Base-by-base conservation (phyloP, 1,140 invertebrate species). In the Pogonomyrmex barbatus region DNA sequence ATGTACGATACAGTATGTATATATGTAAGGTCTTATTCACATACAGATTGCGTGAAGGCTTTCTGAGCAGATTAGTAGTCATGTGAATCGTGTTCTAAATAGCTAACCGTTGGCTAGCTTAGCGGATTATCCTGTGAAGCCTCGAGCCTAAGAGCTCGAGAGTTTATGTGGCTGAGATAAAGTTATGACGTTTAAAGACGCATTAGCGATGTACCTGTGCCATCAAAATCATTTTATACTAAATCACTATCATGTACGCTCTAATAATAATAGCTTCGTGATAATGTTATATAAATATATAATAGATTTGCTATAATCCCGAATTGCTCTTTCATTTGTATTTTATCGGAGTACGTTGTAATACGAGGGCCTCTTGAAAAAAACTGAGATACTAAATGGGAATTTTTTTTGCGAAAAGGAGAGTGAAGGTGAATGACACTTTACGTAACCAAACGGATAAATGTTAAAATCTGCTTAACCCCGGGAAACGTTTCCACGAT, bases 21-120 rank as follows among this genome's bases (percentile, higher is more conserved):
- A 60, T 45, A 36, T 50, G n/a, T 39, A 71, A 56, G 42, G 17
- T 30, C 42, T 60, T 83, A 75, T 75, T 12, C 17, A 33, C 56
- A 50, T n/a, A 50, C 68, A 45, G 63, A 79, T 85, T 78, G 62
- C 30, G 39, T 68, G 45, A 81, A 85, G 75, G 39, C 76, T 58
- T 79, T 79, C 33, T 30, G 50, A 81, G 30, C 24, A 58, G 76
- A 81, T 85, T 79, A 85, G 60, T 58, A n/a, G 77, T 68, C 77
- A 85, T 85, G 52, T 68, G 84, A 52, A 39, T 85, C 42, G 42
- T 17, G 52, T 85, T 85, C 60, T 85, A 85, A 85, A 76, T 85
- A 83, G 79, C 45, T 42, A 73, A 82, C 79, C 79, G 56, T 75
- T 83, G 79, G 68, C 17, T 54, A 42, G 75, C 77, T 85, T 68